Evolutionary conservation across 2,797 vertebrate species (phyloP).

Genomic region (Poeciliopsis turneri): DNA sequence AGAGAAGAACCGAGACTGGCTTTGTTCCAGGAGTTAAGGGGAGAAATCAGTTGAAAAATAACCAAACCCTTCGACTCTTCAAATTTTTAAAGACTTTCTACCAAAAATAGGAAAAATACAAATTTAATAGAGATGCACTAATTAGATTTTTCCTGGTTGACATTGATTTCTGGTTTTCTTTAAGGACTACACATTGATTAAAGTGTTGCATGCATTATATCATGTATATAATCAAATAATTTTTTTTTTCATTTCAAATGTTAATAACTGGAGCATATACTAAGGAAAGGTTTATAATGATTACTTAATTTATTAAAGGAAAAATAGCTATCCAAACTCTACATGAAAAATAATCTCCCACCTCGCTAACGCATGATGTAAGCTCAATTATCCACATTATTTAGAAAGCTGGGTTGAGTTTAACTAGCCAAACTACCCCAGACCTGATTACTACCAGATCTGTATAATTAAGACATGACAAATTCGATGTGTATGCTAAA

Average conservation of each 20-base stretch:
- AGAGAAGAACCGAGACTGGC: constrained; percentile 50
- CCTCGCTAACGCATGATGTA: background rate
- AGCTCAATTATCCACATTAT: background rate
- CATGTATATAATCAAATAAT: background rate
- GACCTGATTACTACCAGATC: background rate
- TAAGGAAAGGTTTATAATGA: background rate
- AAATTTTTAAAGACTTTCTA: constrained; percentile 39
- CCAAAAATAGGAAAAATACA: constrained; percentile 4
- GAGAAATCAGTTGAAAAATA: constrained; percentile 42
- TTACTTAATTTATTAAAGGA: background rate
- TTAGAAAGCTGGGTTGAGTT: background rate
- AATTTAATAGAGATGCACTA: constrained; percentile 7
- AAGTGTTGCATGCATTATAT: background rate
- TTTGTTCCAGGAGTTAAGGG: constrained; percentile 46
- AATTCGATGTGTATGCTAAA: background rate
- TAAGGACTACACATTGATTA: background rate
- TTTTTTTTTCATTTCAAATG: background rate
- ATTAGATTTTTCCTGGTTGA: background rate
- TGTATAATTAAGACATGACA: background rate
- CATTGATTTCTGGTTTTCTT: background rate
- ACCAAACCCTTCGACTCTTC: constrained; percentile 37
- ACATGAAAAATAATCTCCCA: background rate
- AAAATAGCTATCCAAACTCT: background rate
- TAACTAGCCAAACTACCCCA: background rate
- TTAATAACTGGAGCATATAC: background rate